A percentile compares a stretch with the other conserved stretches of the same genome.
These are phyloP conservation scores for Chiridota heheva DNA, from an alignment of 35 echinoderm and acorn worm species.

Conservation along the genomic window DNA sequence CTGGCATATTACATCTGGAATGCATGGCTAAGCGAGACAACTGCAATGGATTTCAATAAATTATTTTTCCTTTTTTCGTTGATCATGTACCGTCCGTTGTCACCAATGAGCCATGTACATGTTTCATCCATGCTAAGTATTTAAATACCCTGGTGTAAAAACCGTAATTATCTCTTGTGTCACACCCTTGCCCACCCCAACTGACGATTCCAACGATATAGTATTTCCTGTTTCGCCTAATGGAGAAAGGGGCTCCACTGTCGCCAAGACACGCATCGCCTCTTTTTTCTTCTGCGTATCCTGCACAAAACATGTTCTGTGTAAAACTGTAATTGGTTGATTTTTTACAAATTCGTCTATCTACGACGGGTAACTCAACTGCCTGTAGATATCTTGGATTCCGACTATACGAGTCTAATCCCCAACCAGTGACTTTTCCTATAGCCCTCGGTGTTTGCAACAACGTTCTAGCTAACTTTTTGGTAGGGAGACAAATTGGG, in stretches of 20 bases:
- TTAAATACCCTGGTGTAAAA: slow-evolving; percentile 73
- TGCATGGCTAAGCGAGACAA: no score
- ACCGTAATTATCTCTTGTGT: slow-evolving; percentile 61
- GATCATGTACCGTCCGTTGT: no score
- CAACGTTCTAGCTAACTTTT: slow-evolving; percentile 44
- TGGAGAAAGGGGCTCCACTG: slow-evolving; percentile 39
- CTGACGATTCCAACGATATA: slow-evolving; percentile 43
- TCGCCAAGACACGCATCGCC: slow-evolving; percentile 62
- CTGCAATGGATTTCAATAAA: no score
- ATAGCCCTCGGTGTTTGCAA: neutral
- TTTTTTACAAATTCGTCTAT: slow-evolving; percentile 45
- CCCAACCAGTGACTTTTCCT: slow-evolving; percentile 80
- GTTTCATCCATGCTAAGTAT: slow-evolving; percentile 75
- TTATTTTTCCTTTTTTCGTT: no score
- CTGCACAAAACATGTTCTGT: slow-evolving; percentile 90
- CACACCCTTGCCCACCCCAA: slow-evolving; percentile 62
- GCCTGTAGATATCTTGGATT: slow-evolving; percentile 75
- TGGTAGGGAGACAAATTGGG: slow-evolving; percentile 85
- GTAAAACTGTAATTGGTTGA: slow-evolving; percentile 65
- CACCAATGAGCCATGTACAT: no score
- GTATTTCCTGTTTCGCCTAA: slow-evolving; percentile 1
- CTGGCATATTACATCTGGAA: no score
- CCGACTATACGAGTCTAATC: slow-evolving; percentile 2
- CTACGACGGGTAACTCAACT: slow-evolving; percentile 54
- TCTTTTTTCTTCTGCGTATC: slow-evolving; percentile 22